A percentile compares a stretch with the other conserved stretches of the same genome.
Conservation (phyloP, 2,797 vertebrate species). For the Eleutherodactylus coqui region DNA sequence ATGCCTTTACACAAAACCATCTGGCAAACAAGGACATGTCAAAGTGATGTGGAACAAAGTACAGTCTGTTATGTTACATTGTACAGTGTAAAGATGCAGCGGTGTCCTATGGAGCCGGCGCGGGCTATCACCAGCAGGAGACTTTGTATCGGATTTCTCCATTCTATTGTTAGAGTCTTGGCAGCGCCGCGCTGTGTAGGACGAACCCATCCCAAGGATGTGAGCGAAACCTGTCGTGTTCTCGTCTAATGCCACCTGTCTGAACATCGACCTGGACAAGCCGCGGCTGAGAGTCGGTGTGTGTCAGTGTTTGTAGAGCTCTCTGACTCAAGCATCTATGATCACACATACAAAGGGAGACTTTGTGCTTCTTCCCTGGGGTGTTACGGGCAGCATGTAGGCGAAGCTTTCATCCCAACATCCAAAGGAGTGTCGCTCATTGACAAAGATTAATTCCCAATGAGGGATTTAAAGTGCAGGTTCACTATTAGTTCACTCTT, state of each 20-base stretch:
- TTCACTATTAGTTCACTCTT: background rate
- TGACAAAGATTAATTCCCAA: slow-evolving; percentile 32
- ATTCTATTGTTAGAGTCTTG: slow-evolving; percentile 35
- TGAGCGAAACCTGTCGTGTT: slow-evolving; percentile 45
- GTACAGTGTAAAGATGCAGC: background rate
- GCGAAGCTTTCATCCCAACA: slow-evolving; percentile 53
- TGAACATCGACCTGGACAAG: slow-evolving; percentile 42
- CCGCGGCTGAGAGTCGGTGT: slow-evolving; percentile 5
- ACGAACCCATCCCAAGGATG: slow-evolving; percentile 38
- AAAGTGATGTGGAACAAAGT: background rate
- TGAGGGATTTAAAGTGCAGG: slow-evolving; percentile 30
- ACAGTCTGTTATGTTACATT: background rate
- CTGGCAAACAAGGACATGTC: slow-evolving; percentile 20
- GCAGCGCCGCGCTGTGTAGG: slow-evolving; percentile 26
- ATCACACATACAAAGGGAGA: slow-evolving; percentile 45
- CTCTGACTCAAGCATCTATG: slow-evolving; percentile 54
- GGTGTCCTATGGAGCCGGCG: background rate
- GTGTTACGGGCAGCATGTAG: slow-evolving; percentile 48
- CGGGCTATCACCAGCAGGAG: background rate
- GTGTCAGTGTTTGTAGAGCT: slow-evolving; percentile 57
- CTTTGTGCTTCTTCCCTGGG: slow-evolving; percentile 44
- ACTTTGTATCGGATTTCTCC: slow-evolving; percentile 18
- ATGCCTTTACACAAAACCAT: slow-evolving; percentile 29
- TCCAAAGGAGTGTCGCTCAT: slow-evolving; percentile 52
- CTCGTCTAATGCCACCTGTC: slow-evolving; percentile 46